Evolutionary conservation across 2,113 vertebrate species (phyloP), one percentile per base, ranked within the genome.

Genomic region (Serilophus lunatus): DNA sequence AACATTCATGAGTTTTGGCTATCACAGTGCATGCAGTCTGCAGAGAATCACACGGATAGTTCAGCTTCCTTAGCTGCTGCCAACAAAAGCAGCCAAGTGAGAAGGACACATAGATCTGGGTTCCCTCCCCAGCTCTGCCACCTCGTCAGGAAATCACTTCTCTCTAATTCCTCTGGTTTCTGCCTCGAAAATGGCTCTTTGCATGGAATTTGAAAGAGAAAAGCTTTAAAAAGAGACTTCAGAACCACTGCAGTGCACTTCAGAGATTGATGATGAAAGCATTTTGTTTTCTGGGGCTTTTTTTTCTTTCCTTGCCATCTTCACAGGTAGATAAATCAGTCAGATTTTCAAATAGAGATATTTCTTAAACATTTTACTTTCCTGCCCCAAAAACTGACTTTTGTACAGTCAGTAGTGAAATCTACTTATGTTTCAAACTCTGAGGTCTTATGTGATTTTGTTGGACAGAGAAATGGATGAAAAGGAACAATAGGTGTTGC

Each of bases 21-120:
- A 88, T 75, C 13, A 0, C 79, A 79, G 68, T 17, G 36, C 68
- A 13, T 5, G 29, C 79, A 90, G 65, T 86, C 92, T 93, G 85
- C 90, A 68, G 88, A 94, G 83, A 75, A 75, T 83, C 93, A 90
- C 82, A 77, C 3, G 22, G 65, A 36, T 54, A 24, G 53, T 78
- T 88, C 94, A 88, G 82, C 86, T 90, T 42, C 94, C 82, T 88
- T 2, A 78, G 82, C 56, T 88, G 64, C 76, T 96, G 88, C 85
- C 95, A 94, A 68, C 76, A 93, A 77, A 94, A 93, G 79, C 90
- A 92, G 56, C 83, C 88, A 96, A 90, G 79, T 88, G 88, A 88
- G 94, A 94, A 93, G 92, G 90, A 93, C 72, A 77, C 60, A 88
- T 22, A 83, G 90, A 77, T 80, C 87, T 78, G 68, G 82, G 75